Evolutionary conservation across 2,888 invertebrate genomes (phyloP), one percentile per base, ranked within the genome.

Genomic region (Ornithoptera priamus): DNA sequence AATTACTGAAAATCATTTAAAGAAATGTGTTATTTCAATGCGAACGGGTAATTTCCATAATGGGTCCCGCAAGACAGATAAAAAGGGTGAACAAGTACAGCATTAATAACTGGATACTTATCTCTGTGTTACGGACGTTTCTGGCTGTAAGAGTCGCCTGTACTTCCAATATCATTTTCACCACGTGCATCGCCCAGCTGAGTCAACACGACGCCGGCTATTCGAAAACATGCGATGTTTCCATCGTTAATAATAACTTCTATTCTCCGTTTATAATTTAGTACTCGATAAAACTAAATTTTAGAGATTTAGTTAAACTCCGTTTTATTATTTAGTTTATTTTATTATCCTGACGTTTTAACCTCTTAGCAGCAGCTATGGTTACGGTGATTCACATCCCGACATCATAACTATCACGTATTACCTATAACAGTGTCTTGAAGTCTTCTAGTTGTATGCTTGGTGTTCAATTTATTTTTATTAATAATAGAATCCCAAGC

Each of bases 151-250:
- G 61, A 46, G 61, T 46, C 56, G 62, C 65, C 57, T 65, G 68
- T 65, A 59, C 36, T 50, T 62, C 72, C 69, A 70, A 73, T 76
- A 78, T 67, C 76, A 76, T 77, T 74, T 64, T 69, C 42, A 50
- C 81, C 88, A 78, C 78, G 78, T 77, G 77, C 76, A 70, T 39
- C 30, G n/a, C 53, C 50, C 79, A 78, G 78, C 80, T 80, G 79
- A 75, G 75, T 79, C 77, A 79, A 80, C 74, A 75, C 59, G 57
- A 61, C 62, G 65, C 72, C 65, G 71, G 71, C 70, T 42, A 42
- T 63, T 62, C 62, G 67, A 67, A 68, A 68, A 68, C 67, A 67
- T 57, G 63, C 60, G 46, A 70, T 58, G 15, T 42, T 61, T 57
- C n/a, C 59, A 53, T 53, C 46, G 64, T 46, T 69, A 10, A 59